Evolutionary conservation across 2,888 invertebrate species (phyloP).

Genomic region (Melanchra persicariae): DNA sequence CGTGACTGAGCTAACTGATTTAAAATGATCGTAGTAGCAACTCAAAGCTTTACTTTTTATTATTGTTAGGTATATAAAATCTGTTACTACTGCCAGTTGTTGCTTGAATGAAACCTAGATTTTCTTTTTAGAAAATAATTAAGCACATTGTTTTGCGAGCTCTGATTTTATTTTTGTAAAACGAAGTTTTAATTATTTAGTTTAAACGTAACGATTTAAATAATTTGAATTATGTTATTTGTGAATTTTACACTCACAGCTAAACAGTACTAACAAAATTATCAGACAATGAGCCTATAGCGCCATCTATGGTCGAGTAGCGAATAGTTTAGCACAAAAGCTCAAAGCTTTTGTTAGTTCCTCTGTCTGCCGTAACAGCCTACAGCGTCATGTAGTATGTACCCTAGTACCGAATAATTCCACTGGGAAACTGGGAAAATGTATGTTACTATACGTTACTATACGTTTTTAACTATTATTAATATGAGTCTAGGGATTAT

Average conservation of each 20-base stretch:
- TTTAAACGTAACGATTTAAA: too few species aligned
- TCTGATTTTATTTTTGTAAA: too few species aligned
- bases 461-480: too few species aligned
- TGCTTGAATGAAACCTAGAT: background rate
- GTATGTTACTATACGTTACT: too few species aligned
- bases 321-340: conserved; percentile 39
- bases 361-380: conserved; percentile 25
- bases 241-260: background rate
- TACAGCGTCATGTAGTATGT: conserved; percentile 7
- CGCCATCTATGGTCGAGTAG: conserved; percentile 79
- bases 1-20: conserved; percentile 13
- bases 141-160: background rate
- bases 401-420: background rate
- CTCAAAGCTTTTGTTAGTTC: conserved; percentile 45
- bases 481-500: background rate
- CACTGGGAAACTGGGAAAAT: conserved; percentile 11
- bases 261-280: background rate
- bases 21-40: conserved; percentile 7
- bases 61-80: background rate
- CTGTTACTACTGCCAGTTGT: background rate
- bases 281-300: conserved; percentile 5
- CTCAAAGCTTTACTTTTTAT: background rate
- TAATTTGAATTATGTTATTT: background rate
- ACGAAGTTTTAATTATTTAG: too few species aligned
- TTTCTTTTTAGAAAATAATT: background rate